Conservation (phyloP, 2,113 vertebrate species). For the Rattus norvegicus region GRCr8 NC_086037.1:66267001-66267500, state of each 20-base stretch:
- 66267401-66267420: conserved; percentile 36
- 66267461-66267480: background rate
- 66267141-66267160: background rate
- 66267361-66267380: background rate
- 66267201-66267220: background rate
- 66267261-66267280: background rate
- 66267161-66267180: background rate
- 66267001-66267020: background rate
- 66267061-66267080: background rate
- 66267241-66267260: background rate
- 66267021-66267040: background rate
- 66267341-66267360: accelerated
- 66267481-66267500: background rate
- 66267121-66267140: background rate
- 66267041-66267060: background rate
- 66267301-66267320: background rate
- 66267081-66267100: background rate
- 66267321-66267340: accelerated
- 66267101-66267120: background rate
- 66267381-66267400: conserved; percentile 13
- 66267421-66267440: background rate
- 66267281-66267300: background rate
- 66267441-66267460: background rate
- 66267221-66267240: background rate
- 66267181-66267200: background rate